Base-by-base conservation (phyloP, 1,140 invertebrate species). In the Papilio glaucus region DNA sequence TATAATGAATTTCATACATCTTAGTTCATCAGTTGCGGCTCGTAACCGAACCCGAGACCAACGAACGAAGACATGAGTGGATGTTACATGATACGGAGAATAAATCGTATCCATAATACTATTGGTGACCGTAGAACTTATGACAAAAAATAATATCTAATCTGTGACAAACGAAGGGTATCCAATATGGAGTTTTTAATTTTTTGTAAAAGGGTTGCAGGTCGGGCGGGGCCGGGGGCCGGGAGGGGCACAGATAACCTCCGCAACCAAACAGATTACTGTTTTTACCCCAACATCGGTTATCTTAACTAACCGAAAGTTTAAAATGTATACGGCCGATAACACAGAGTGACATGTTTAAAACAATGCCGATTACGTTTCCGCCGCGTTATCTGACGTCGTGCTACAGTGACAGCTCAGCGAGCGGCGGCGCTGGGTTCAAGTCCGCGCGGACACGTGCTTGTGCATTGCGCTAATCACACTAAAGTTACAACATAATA, bases 191-290 rank as follows among this genome's bases (percentile, higher is more conserved):
- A 45, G 18, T 24, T 12, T 24, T 65, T 65, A 9, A 45, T 62
- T 62, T 72, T 72, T 72, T 57, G 45, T 60, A 29, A 18, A 72
- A 72, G 72, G 45, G 72, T 65, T 74, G 71, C 73, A 77, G 71
- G 71, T 72, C 72, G 9, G 42, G n/a, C 42, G 41, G 4, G 3
- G 42, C n/a, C 5, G n/a, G 15, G 13, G 15, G 42, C 3, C n/a
- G n/a, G 42, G 42, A n/a, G 15, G 45, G 45, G 29, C 29, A 33
- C 7, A 29, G 73, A 71, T 62, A 71, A 71, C 60, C 73, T 37
- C 39, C 12, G 9, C 10, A n/a, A 29, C 42, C 10, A 13, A 41
- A 45, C 72, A 67, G 62, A 68, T 67, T 68, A 71, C 63, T 57
- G 38, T 71, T 72, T 71, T 68, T 39, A 57, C 61, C 8, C 61